Conservation (phyloP, 23 tunicate genomes). For the Phallusia fumigata region DNA sequence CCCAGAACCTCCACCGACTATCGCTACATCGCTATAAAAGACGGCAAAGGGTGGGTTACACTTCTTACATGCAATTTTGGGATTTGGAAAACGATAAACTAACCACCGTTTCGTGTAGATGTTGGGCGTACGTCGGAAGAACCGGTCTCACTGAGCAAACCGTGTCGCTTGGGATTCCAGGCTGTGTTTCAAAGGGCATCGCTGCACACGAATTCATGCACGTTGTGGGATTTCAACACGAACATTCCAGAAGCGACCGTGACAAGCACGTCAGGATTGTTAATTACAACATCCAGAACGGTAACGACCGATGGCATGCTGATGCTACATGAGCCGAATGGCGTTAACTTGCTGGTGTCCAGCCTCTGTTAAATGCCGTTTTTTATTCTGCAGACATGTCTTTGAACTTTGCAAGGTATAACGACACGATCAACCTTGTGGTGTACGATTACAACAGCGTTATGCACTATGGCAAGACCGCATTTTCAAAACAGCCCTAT, state of each 20-base stretch:
- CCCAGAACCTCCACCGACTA: conserved; percentile 50
- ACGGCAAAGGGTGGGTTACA: conserved; percentile 62
- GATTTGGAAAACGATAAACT: background rate
- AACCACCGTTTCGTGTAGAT: conserved; percentile 22
- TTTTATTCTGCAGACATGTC: conserved; percentile 54
- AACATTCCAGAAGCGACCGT: conserved; percentile 97
- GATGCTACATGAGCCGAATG: too few relatives aligned
- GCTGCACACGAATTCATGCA: conserved; percentile 96
- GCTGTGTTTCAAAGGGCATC: conserved; percentile 88
- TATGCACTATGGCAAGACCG: conserved; percentile 91
- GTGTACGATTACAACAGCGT: conserved; percentile 98
- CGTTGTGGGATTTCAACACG: conserved; percentile 98
- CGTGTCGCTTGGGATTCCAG: conserved; percentile 92
- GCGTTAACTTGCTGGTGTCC: background rate
- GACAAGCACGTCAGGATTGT: conserved; percentile 87
- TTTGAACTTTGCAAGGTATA: conserved; percentile 67
- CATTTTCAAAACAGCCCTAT: conserved; percentile 85
- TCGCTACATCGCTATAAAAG: conserved; percentile 67
- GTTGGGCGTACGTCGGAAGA: conserved; percentile 96
- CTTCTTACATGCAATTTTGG: background rate
- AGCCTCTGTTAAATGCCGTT: background rate
- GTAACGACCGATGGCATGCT: conserved; percentile 26
- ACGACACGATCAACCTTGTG: conserved; percentile 75
- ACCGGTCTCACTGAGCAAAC: conserved; percentile 86
- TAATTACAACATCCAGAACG: conserved; percentile 68